Evolutionary conservation across 2,888 invertebrate species (phyloP), one percentile per base, ranked within the genome.

Genomic region (Parochlus steinenii): DNA sequence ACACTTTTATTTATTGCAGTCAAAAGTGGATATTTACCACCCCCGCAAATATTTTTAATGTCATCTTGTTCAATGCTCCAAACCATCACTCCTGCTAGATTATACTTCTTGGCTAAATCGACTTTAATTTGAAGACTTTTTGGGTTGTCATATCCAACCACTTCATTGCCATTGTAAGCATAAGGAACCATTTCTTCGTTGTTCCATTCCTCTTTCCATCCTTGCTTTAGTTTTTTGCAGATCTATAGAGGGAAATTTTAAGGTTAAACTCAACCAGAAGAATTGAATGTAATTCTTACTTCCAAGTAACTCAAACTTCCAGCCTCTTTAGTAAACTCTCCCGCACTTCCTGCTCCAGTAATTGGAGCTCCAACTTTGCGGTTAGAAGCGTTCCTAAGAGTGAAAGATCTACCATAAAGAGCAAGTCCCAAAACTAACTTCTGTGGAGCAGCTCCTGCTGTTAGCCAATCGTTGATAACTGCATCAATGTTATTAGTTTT

Each of bases 61-160:
- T 72, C 71, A 37, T 71, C 71, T 1, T 65, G 65, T 45, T 72
- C 72, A 8, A 72, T 49, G 16, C 68, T 65, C 71, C 71, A 72
- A 4, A 69, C 46, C 70, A 71, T 70, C 2, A 57, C 61, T 34
- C 70, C 73, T 18, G 62, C 69, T 4, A 71, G 45, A 42, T 58
- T 43, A 43, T 47, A 29, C 38, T 51, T 40, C 54, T 62, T 49
- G 40, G 33, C 40, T 23, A 26, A 31, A 17, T 40, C 5, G 2
- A 22, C 62, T 51, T 61, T 62, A 7, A 45, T 36, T 22, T 40
- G 41, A 15, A 58, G 43, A 15, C 57, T 56, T 35, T 47, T 40
- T 8, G 43, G 41, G 41, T 55, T 48, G 35, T 63, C 62, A 42
- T 57, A 63, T 2, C 58, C 56, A 25, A 61, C 48, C 61, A 61